Evolutionary conservation across 2,113 vertebrate species (phyloP), one percentile per base, ranked within the genome.

Genomic region (Sarotherodon lohbergeri): DNA sequence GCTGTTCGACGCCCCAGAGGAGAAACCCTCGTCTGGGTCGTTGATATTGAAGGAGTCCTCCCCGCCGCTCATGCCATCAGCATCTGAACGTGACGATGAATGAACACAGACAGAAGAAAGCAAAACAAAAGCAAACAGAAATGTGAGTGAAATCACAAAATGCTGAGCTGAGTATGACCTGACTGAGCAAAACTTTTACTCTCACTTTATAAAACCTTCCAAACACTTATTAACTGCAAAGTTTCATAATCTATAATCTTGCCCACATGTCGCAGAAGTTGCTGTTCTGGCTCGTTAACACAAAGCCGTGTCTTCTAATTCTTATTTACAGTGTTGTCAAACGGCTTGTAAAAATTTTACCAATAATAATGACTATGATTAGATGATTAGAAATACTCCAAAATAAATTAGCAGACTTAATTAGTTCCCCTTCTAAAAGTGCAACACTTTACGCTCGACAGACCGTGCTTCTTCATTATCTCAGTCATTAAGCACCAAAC

Each of bases 11-110:
- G 98, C 98, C 85, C 98, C 98, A 1, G 98, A 99, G 82, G 98
- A 99, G 96, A 99, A 99, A 34, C 98, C 98, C 95, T 99, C 98
- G 27, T 99, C 98, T 14, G 98, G 98, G 95, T 99, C 98, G 76
- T 99, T 99, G 63, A 98, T 85, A 92, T 97, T 98, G 95, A 98
- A 93, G 79, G 97, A 98, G 27, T 99, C 98, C 22, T 99, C 98
- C 81, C 97, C 98, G 79, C 96, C 97, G 57, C 98, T 98, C 93
- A 98, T 89, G 78, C 97, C 97, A 13, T 99, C 98, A 57, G 95
- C 90, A 85, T 98, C 98, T 99, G 95, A 55, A 88, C 50, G 82
- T 2, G 41, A 54, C 4, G 10, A 50, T 50, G 84, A 43, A 73
- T 6, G 52, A 29, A 90, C 55, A 82, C 1, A 90, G n/a, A 84